Evolutionary conservation across 2,797 vertebrate genomes (phyloP), one percentile per base, ranked within the genome.

Genomic region (Myotis findleyi): DNA sequence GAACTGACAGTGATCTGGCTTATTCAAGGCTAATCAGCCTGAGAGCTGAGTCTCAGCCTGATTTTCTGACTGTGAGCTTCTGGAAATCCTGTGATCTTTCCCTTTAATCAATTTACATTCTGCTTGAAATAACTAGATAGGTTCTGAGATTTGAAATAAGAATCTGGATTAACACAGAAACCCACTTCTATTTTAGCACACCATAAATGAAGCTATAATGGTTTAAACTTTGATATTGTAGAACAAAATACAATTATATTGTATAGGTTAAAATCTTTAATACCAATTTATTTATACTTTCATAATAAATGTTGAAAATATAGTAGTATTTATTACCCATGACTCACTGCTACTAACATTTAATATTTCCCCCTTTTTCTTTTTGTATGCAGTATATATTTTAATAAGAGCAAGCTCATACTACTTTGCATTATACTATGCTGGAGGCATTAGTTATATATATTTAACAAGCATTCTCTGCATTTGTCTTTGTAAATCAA

Each of bases 401-500:
- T 84, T 93, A 87, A 72, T 89, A 77, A 88, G 18, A 81, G 27
- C 33, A 55, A 90, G 13, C 23, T 90, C 14, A 90, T 14, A 53
- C 3, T 72, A n/a, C 53, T 91, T 41, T 66, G 6, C 6, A 84
- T 66, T 84, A 38, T 25, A 82, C 10, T 84, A 92, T 3, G 84
- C 38, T 68, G 49, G 64, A 13, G 18, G 14, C 25, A 81, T 85
- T 88, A 62, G 9, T 73, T 86, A 91, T 30, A 53, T 62, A 82
- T 69, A 89, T 79, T 85, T 91, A 86, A 89, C 6, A 81, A 91
- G 8, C 6, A 71, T 82, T 91, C 80, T 25, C 10, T 76, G 16
- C 47, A 66, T 90, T 93, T 92, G 12, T 91, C 27, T 76, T 93
- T 93, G 36, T 66, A 66, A 86, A 86, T 92, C 18, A 64, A 92